Base-by-base conservation (phyloP, 2,888 invertebrate species). In the Nudaria mundana region DNA sequence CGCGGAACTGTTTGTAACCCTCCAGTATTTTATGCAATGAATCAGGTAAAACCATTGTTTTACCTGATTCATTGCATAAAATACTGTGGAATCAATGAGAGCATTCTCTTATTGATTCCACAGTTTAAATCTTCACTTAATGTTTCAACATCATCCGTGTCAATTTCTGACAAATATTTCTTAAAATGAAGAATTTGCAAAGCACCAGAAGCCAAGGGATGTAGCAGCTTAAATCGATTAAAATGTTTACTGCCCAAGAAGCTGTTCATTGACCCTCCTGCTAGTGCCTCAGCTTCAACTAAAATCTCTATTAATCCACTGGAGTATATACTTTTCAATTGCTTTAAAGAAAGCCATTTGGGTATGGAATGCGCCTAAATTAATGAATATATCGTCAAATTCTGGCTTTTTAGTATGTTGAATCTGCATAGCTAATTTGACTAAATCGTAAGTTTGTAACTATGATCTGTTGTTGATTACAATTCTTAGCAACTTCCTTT, bases 211-310 rank as follows among this genome's bases (percentile, higher is more conserved):
- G 44, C 35, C 24, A 71, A 38, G 3, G 70, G 66, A 52, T 71
- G 67, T 29, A 70, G 30, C 0, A 68, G 59, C 45, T 71, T 71
- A 32, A 71, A 71, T 1, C 70, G 58, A 53, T 73, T 74, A 28
- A 68, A 73, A 45, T 71, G 63, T 33, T 72, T 73, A 35, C 72
- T 49, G 10, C 60, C 58, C 6, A 73, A 42, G 41, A 71, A 71
- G 14, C 67, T 52, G 44, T 58, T 53, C 34, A 59, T 46, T 0
- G 71, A 73, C 5, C 71, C 69, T 3, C 40, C 43, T 0, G 67
- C 70, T 50, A 71, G 37, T 34, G 48, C 52, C 44, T 66, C 66
- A 20, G 58, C 49, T 54, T 69, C 40, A 5, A 71, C 67, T 26
- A 67, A 6, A 26, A 68, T 58, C n/a, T 69, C 51, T 8, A 57